Evolutionary conservation across 2,888 invertebrate genomes (phyloP).

Genomic region (Polydrusus pterygomalis): DNA sequence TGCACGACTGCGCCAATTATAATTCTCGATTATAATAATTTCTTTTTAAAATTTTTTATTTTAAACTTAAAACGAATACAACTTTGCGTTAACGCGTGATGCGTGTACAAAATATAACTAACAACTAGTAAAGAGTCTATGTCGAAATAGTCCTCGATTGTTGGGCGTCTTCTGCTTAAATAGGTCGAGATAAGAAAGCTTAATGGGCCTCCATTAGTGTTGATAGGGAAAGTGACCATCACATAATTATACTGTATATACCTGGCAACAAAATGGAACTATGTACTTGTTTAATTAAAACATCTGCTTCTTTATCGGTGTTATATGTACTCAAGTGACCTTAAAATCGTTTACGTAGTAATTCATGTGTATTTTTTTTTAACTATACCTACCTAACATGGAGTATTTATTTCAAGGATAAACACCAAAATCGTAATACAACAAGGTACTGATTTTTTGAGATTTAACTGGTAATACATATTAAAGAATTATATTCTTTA

Average conservation of each 20-base stretch:
- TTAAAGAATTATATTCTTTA: neutral
- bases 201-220: neutral
- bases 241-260: no score
- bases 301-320: neutral
- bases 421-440: constrained; percentile 10
- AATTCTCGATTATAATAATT: neutral
- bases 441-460: neutral
- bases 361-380: neutral
- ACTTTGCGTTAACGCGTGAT: neutral
- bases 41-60: neutral
- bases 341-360: neutral
- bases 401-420: constrained; percentile 17
- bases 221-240: constrained; percentile 3
- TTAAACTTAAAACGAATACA: neutral
- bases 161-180: neutral
- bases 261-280: no score
- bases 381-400: constrained; percentile 17
- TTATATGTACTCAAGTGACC: constrained; percentile 3
- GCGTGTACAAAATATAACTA: neutral
- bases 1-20: constrained; percentile 2
- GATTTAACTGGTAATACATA: neutral
- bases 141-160: neutral
- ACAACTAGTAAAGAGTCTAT: neutral
- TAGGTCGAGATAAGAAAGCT: neutral
- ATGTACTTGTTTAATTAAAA: neutral